Base-by-base conservation (phyloP, 2,888 invertebrate species). In the Gerosis bhagava region DNA sequence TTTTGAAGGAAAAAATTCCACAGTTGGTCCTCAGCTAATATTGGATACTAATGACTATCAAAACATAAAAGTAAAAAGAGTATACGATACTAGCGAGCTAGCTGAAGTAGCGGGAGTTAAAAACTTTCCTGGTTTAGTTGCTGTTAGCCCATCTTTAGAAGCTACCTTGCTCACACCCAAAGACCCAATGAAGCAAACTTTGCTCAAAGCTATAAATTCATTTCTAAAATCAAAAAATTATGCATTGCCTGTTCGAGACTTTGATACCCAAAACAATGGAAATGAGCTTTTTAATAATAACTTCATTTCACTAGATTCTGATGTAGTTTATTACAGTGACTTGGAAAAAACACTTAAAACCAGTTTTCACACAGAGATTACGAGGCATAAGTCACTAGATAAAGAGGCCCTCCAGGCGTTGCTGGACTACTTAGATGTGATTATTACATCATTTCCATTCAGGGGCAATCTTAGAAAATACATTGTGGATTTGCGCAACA, bases 321-420 rank as follows among this genome's bases (percentile, higher is more conserved):
- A 95, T 71, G 74, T 90, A 3, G 91, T 98, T 1, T 96, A 95
- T 73, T 95, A 96, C 78, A 92, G 93, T 55, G 99, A 99, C 81
- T 77, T 99, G 49, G 96, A 97, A 77, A 95, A 94, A 63, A 94
- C 96, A 0, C 75, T 99, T n/a, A 91, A 93, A 58, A 95, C 95
- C 65, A 94, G 95, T 34, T 83, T 99, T 15, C 92, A 92, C 56
- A 95, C 95, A 60, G 99, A 99, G 89, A 92, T 99, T 16, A 91
- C 94, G 2, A 90, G 94, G 51, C 84, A 91, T 26, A 92, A 93
- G 66, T 71, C 75, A 11, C 93, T 99, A 34, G 84, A 86, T 12
- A 95, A 94, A 1, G 94, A 95, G 52, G 90, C 93, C 48, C 73
- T 97, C 41, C 73, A 87, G 44, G 96, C 96, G 0, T 77, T 99